Evolutionary conservation across 2,113 vertebrate species (phyloP).

Genomic region (Diphyllodes magnificus): DNA sequence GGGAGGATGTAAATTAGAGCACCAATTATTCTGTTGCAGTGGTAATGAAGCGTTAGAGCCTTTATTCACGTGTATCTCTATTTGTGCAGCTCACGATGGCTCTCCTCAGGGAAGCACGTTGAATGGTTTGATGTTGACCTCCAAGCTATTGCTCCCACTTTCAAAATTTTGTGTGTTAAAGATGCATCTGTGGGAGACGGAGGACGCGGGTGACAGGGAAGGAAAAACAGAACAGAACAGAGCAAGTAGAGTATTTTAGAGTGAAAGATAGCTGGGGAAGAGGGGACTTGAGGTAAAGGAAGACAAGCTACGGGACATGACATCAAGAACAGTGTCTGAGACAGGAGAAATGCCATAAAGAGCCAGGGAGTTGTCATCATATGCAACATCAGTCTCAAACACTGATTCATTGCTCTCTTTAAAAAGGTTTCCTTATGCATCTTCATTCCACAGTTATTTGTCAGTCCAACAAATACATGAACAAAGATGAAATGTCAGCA

Average conservation of each 20-base stretch:
- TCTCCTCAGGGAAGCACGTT: conserved; percentile 2
- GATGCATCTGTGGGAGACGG: not conserved
- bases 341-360: not conserved
- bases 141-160: conserved; percentile 2
- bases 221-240: not conserved
- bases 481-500: conserved; percentile 26
- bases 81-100: not conserved
- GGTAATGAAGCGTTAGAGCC: conserved; percentile 25
- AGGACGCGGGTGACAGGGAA: not conserved
- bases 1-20: conserved; percentile 42
- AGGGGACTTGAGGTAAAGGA: not conserved
- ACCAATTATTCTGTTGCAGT: conserved; percentile 30
- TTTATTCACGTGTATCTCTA: not conserved
- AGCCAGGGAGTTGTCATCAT: not conserved
- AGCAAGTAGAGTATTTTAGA: not conserved
- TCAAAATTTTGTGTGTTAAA: not conserved
- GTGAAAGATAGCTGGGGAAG: not conserved
- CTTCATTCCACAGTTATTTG: not conserved
- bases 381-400: not conserved
- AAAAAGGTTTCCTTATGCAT: not conserved
- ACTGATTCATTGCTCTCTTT: not conserved
- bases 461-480: not conserved
- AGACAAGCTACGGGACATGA: not conserved
- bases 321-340: conserved; percentile 1
- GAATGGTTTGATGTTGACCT: not conserved